Base-by-base conservation (phyloP, 2,888 invertebrate genomes). In the Dasysyrphus tricinctus region DNA sequence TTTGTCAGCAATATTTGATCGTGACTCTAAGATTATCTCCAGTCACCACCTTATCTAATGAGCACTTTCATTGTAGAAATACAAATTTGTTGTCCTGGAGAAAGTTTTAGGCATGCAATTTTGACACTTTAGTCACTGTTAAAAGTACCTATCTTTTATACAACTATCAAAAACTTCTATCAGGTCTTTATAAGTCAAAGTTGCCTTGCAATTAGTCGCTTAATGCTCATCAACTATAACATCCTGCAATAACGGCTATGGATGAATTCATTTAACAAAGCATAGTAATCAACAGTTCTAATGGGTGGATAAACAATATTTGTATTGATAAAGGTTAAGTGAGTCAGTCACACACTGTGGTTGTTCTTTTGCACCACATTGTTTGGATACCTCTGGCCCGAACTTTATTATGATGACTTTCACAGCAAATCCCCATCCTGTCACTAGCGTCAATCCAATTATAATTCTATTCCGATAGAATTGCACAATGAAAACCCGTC, bases 361-460 rank as follows among this genome's bases (percentile, higher is more conserved):
- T 49, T 8, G 7, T 34, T 6, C 47, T 5, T 29, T 67, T 76
- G 37, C 29, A 37, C 14, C 19, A 39, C 12, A 57, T n/a, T 39
- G n/a, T 44, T 61, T 14, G 34, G 5, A 14, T 56, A 9, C 2
- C 3, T 29, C 51, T 16, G 12, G 0, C 34, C 0, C 44, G 39
- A 67, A 44, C 34, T 51, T 32, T 49, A 65, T 47, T 44, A 9
- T 39, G 49, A 70, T 67, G 14, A 32, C 42, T 44, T 63, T 57
- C 34, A 47, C 39, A 42, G 39, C 19, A 61, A 37, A 47, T 34
- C 63, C 67, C 24, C 29, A 56, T 74, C 47, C 47, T 63, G 74
- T 47, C 65, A 19, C 47, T 8, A 14, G 42, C 65, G 57, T 76
- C 80, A 80, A 80, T 80, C 76, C 84, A 85, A 85, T 74, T 85